Base-by-base conservation (phyloP, 2,888 invertebrate species). In the Syrista parreyssii region DNA sequence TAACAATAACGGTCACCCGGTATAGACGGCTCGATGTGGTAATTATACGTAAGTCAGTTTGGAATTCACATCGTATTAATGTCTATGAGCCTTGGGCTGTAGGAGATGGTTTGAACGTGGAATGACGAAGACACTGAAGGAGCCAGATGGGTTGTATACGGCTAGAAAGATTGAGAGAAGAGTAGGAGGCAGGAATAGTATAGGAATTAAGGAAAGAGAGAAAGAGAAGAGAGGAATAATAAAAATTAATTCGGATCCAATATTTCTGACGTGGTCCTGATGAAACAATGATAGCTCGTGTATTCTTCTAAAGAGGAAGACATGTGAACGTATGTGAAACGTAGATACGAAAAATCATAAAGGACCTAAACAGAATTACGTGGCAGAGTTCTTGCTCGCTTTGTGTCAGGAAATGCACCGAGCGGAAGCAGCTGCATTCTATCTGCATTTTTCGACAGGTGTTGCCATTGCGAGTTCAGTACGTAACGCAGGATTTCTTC, bases 381-480 rank as follows among this genome's bases (percentile, higher is more conserved):
- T 35, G 30, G 32, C 32, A 31, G 35, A 33, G 35, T 33, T 36
- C 74, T 74, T 36, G 74, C 23, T 35, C 23, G 35, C 30, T 30
- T 32, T 35, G 30, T 30, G 74, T 15, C 12, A 30, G 35, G 79
- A 81, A 73, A 72, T 68, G 30, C 71, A 77, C 78, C 81, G 80
- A 55, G 81, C 85, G 87, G 86, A 87, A 87, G 80, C 87, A 88
- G 87, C 88, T 88, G 87, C 84, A 69, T 33, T 76, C 84, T 83
- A 86, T 87, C 83, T 88, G 83, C 86, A 86, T 86, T 88, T 55
- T 85, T 85, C 84, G 83, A 86, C 88, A 88, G 87, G 87, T 87
- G 88, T 81, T 84, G 79, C 83, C 55, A 55, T 9, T 55, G 23
- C 55, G 55, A 23, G 55, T 23, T 55, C 55, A 23, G 23, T 55